A percentile compares a stretch with the other conserved stretches of the same genome.
Conservation (phyloP, 2,888 invertebrate genomes). For the Erebia aethiops region DNA sequence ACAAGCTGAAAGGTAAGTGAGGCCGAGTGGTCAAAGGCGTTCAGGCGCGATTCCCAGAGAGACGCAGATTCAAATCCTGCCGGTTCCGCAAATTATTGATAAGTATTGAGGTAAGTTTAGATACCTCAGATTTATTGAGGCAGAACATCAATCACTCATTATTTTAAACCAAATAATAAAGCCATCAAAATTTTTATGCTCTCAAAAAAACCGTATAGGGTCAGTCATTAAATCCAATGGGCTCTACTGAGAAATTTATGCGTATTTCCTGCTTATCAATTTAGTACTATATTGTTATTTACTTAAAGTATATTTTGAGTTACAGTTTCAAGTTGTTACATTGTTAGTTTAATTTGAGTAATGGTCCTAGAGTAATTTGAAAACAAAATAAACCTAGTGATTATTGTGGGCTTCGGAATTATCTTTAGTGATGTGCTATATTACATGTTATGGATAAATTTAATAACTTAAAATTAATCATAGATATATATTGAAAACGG, state of each 20-base stretch:
- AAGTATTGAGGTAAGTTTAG: no score
- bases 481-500: no score
- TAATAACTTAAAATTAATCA: background rate
- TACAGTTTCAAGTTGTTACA: constrained; percentile 15
- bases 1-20: no score
- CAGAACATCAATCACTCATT: no score
- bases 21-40: no score
- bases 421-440: constrained; percentile 38
- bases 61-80: no score
- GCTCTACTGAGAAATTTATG: constrained; percentile 30
- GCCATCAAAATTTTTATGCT: constrained; percentile 32
- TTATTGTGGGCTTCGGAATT: constrained; percentile 40
- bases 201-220: constrained; percentile 37
- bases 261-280: constrained; percentile 5
- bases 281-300: background rate
- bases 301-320: constrained; percentile 2
- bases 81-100: no score
- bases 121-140: no score
- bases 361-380: constrained; percentile 43
- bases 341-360: constrained; percentile 46
- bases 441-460: constrained; percentile 23
- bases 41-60: no score
- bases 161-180: constrained; percentile 18
- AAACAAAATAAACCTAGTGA: constrained; percentile 43
- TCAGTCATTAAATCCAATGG: constrained; percentile 53